These are phyloP conservation scores for Aquatica leii DNA, from an alignment of 2,888 invertebrate species.

Conservation along the genomic window DNA sequence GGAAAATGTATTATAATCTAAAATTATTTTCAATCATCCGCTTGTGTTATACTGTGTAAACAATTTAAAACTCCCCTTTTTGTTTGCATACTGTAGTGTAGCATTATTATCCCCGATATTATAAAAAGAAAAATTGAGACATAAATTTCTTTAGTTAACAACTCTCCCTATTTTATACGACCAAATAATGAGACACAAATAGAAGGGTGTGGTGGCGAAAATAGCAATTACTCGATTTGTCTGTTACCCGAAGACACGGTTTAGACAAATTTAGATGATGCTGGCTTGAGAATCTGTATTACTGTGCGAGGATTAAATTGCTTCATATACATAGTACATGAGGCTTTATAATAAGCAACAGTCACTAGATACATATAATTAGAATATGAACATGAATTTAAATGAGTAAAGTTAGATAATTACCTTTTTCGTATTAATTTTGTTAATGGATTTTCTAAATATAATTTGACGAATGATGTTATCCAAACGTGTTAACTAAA, in stretches of 20 bases:
- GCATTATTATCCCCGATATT: slow-evolving; percentile 12
- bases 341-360: too few species aligned
- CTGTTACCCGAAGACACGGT: slow-evolving; percentile 19
- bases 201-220: slow-evolving; percentile 31
- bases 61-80: slow-evolving; percentile 15
- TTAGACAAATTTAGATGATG: slow-evolving; percentile 17
- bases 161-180: slow-evolving; percentile 24
- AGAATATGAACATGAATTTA: too few species aligned
- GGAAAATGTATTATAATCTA: too few species aligned
- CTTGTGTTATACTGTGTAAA: not conserved
- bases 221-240: slow-evolving; percentile 28
- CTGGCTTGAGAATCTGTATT: too few species aligned
- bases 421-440: not conserved
- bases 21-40: not conserved
- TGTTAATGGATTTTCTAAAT: not conserved
- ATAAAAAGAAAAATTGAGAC: slow-evolving; percentile 25
- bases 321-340: too few species aligned
- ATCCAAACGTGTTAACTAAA: not conserved
- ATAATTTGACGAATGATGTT: not conserved
- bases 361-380: not conserved
- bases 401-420: not conserved
- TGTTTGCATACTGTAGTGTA: slow-evolving; percentile 21
- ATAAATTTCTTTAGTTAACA: slow-evolving; percentile 23
- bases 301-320: not conserved
- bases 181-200: slow-evolving; percentile 26